Percentiles rank a stretch among this genome's conserved stretches.
These are phyloP conservation scores for Cryptocheilus praepositus DNA, from an alignment of 2,888 invertebrate species.

Conservation along the genomic window DNA sequence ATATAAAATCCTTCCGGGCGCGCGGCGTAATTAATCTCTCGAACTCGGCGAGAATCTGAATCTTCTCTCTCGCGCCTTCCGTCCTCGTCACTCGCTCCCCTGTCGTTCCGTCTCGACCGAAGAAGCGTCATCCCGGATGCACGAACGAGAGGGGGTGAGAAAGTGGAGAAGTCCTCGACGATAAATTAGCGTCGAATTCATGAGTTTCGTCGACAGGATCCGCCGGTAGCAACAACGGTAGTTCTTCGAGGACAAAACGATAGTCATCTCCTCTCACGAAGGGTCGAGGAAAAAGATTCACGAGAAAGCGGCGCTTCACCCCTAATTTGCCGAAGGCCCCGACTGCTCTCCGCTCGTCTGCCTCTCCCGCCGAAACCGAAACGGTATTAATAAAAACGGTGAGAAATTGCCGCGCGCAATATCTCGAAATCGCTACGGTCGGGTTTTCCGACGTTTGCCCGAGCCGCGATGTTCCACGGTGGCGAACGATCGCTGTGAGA, in stretches of 20 bases:
- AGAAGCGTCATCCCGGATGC: slow-evolving; percentile 42
- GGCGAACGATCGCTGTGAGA: slow-evolving; percentile 26
- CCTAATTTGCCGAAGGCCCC: slow-evolving; percentile 51
- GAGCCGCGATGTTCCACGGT: slow-evolving; percentile 11
- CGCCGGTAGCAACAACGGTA: slow-evolving; percentile 55
- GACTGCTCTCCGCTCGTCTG: neutral
- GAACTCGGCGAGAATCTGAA: slow-evolving; percentile 37
- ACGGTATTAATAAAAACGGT: slow-evolving; percentile 60
- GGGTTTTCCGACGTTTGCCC: neutral
- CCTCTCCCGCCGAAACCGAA: neutral
- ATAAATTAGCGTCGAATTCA: slow-evolving; percentile 56
- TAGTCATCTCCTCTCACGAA: slow-evolving; percentile 58
- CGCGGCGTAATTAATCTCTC: slow-evolving; percentile 34
- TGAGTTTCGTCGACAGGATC: slow-evolving; percentile 48
- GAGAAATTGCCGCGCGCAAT: slow-evolving; percentile 58
- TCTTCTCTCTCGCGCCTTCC: no score
- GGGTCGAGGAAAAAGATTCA: slow-evolving; percentile 51
- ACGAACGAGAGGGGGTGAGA: slow-evolving; percentile 15
- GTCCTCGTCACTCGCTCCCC: neutral
- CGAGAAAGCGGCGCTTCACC: slow-evolving; percentile 49
- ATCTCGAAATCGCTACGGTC: slow-evolving; percentile 51
- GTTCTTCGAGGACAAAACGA: slow-evolving; percentile 55
- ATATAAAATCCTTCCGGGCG: slow-evolving; percentile 18
- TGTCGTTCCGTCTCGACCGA: neutral
- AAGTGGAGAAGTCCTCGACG: slow-evolving; percentile 29